Evolutionary conservation across 2,888 invertebrate species (phyloP).

Genomic region (Heterodera filipjevi): DNA sequence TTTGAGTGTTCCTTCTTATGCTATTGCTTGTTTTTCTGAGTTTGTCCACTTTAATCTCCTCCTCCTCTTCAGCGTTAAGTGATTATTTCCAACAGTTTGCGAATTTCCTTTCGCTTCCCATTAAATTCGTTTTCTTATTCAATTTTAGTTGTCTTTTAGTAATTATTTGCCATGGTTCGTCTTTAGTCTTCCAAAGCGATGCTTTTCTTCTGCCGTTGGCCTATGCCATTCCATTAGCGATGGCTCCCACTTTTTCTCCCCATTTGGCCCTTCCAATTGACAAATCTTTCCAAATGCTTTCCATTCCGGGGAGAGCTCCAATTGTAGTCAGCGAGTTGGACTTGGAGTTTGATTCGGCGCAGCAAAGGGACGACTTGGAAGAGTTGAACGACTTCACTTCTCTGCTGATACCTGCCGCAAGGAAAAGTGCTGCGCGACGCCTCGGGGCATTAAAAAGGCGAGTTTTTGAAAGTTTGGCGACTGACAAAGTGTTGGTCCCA

Average conservation of each 20-base stretch:
- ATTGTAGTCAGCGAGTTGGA: constrained; percentile 13
- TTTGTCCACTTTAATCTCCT: not conserved
- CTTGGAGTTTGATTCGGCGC: not conserved
- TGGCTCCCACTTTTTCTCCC: not conserved
- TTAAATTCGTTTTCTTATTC: not conserved
- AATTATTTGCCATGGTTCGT: not conserved
- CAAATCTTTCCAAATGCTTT: not conserved
- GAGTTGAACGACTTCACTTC: constrained; percentile 22
- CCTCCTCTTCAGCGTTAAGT: not conserved
- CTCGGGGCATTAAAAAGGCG: constrained; percentile 11
- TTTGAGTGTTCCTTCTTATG: not conserved
- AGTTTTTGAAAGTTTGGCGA: not conserved
- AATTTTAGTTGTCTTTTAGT: not conserved
- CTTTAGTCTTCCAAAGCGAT: not conserved
- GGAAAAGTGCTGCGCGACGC: constrained; percentile 27
- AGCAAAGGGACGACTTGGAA: constrained; percentile 20
- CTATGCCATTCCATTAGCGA: not conserved
- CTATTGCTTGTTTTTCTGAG: not conserved
- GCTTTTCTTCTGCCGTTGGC: not conserved
- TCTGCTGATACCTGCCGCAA: constrained; percentile 26
- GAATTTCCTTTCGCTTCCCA: too few species aligned
- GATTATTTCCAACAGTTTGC: too few species aligned
- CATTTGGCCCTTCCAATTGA: constrained; percentile 1
- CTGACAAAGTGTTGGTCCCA: not conserved
- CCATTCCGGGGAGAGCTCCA: not conserved